A percentile compares a stretch with the other conserved stretches of the same genome.
Evolutionary conservation across 1,140 invertebrate species (phyloP).

Genomic region (Chrysoperla carnea): DNA sequence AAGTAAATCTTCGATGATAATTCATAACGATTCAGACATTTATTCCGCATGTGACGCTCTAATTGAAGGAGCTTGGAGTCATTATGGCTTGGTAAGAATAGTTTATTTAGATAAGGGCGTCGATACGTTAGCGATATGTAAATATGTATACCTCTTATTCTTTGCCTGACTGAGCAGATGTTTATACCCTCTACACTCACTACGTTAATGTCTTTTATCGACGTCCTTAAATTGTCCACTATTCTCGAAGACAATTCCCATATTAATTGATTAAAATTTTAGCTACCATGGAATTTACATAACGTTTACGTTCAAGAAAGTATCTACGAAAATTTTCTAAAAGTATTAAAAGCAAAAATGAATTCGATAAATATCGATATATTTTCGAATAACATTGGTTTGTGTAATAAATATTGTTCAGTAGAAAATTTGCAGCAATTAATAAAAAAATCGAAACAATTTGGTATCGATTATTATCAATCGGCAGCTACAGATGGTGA

Average conservation of each 20-base stretch:
- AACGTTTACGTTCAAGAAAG: too few species aligned
- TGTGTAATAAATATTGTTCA: constrained; percentile 5
- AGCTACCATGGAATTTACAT: too few species aligned
- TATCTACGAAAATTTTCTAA: constrained; percentile 25
- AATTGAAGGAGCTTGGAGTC: constrained; percentile 31
- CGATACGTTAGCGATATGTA: too few species aligned
- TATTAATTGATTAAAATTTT: not conserved
- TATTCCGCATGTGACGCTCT: constrained; percentile 36
- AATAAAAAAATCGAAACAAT: constrained; percentile 6
- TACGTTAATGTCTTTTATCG: constrained; percentile 33
- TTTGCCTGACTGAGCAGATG: not conserved
- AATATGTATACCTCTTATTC: not conserved
- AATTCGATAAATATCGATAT: constrained; percentile 22
- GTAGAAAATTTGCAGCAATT: constrained; percentile 6
- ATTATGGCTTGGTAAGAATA: constrained; percentile 30
- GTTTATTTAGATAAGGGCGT: constrained; percentile 1
- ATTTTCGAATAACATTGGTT: constrained; percentile 23
- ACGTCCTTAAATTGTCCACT: constrained; percentile 7
- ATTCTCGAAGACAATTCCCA: not conserved
- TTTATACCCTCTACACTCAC: constrained; percentile 29
- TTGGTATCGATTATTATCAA: constrained; percentile 13
- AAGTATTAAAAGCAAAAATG: constrained; percentile 26
- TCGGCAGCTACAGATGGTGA: not conserved
- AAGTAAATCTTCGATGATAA: constrained; percentile 29
- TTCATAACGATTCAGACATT: constrained; percentile 38